A percentile compares a stretch with the other conserved stretches of the same genome.
Evolutionary conservation across 2,888 invertebrate genomes (phyloP).

Genomic region (Himalopsyche anomala): DNA sequence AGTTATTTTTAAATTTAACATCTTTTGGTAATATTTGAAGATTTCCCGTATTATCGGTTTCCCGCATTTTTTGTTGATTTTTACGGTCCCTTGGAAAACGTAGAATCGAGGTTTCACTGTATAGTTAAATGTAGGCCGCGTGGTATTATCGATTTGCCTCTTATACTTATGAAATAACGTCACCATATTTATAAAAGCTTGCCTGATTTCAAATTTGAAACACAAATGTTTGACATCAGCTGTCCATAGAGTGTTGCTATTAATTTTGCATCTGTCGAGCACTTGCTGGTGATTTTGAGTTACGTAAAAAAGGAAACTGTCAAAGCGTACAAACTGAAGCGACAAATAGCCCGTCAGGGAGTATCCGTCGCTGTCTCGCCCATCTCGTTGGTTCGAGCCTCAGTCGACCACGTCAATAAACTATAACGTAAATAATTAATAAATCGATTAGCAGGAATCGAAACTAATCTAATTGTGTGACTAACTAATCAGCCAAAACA

Average conservation of each 20-base stretch:
- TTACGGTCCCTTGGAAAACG: background rate
- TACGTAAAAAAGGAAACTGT: background rate
- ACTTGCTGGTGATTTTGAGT: background rate
- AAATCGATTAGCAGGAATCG: constrained; percentile 62
- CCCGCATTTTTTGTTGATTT: too few relatives aligned
- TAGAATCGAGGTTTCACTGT: background rate
- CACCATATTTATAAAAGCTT: too few relatives aligned
- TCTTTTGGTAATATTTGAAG: too few relatives aligned
- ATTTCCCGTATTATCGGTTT: too few relatives aligned
- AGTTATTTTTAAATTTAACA: too few relatives aligned
- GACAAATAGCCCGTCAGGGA: too few relatives aligned
- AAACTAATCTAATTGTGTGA: constrained; percentile 65
- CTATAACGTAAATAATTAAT: constrained; percentile 62
- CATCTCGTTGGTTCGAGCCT: constrained; percentile 3
- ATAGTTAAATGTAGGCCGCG: too few relatives aligned
- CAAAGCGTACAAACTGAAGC: background rate
- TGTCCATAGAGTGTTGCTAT: background rate
- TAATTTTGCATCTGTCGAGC: background rate
- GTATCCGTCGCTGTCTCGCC: background rate
- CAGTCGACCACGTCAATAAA: constrained; percentile 48
- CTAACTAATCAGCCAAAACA: constrained; percentile 65
- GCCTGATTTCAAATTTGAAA: too few relatives aligned
- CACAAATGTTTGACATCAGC: background rate
- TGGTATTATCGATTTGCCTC: too few relatives aligned
- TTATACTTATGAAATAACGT: too few relatives aligned